Conservation (phyloP, 2,113 vertebrate species). For the Ictalurus punctatus region DNA sequence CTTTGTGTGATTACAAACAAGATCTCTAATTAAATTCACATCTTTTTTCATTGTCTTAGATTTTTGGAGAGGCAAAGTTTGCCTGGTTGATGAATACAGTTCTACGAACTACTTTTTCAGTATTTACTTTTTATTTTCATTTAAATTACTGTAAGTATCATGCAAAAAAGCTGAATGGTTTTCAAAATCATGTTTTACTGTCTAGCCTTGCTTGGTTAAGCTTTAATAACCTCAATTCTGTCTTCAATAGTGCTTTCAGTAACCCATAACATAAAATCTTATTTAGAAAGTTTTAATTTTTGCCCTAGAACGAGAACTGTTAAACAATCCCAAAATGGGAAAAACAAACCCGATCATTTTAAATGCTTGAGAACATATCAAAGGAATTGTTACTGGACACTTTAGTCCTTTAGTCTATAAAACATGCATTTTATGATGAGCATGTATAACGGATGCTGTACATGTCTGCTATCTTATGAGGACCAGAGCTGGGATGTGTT, state of each 20-base stretch:
- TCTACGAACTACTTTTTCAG: conserved; percentile 15
- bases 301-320: not conserved
- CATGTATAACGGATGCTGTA: conserved; percentile 48
- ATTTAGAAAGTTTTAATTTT: not conserved
- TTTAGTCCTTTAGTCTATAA: conserved; percentile 15
- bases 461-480: conserved; percentile 39
- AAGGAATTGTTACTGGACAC: not conserved
- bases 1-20: conserved; percentile 8
- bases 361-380: conserved; percentile 8
- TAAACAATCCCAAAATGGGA: not conserved
- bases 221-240: not conserved
- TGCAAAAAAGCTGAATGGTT: not conserved
- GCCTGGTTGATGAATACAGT: conserved; percentile 5
- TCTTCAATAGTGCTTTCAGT: not conserved
- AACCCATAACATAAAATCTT: not conserved
- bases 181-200: not conserved
- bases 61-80: not conserved
- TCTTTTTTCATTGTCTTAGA: not conserved
- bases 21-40: not conserved
- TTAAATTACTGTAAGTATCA: not conserved
- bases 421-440: conserved; percentile 4
- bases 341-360: not conserved
- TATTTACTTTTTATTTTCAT: not conserved
- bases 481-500: conserved; percentile 41
- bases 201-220: not conserved